Evolutionary conservation across 1,140 invertebrate genomes (phyloP).

Genomic region (Drosophila eugracilis): DNA sequence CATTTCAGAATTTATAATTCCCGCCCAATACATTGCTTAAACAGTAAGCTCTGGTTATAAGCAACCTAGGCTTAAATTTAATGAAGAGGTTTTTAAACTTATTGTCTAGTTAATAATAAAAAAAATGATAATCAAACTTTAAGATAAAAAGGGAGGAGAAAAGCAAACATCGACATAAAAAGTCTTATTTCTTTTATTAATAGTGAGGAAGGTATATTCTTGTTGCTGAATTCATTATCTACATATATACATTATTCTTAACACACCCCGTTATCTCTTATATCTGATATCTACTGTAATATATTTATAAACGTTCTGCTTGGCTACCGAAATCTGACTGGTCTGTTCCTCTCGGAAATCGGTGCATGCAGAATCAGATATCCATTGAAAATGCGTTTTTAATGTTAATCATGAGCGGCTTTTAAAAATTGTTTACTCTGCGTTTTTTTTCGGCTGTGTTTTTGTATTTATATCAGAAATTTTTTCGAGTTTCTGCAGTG

Average conservation of each 20-base stretch:
- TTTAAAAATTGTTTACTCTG: slow-evolving; percentile 39
- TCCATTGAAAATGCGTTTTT: slow-evolving; percentile 68
- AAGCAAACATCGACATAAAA: no score
- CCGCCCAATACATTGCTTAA: slow-evolving; percentile 21
- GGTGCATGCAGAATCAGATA: slow-evolving; percentile 39
- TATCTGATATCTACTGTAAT: slow-evolving; percentile 3
- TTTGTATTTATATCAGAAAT: slow-evolving; percentile 25
- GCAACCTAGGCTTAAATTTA: no score
- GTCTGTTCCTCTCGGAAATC: slow-evolving; percentile 32
- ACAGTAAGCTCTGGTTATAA: slow-evolving; percentile 9
- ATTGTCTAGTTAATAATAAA: no score
- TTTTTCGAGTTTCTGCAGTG: slow-evolving; percentile 36
- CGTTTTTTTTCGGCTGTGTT: slow-evolving; percentile 24
- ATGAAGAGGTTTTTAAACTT: no score
- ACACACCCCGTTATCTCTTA: background rate
- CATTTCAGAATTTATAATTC: slow-evolving; percentile 56
- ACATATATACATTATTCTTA: slow-evolving; percentile 6
- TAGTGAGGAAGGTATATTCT: no score
- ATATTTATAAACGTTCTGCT: slow-evolving; percentile 45
- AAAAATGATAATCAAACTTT: no score
- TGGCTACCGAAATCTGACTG: slow-evolving; percentile 43
- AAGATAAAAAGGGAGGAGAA: no score
- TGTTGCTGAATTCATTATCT: background rate
- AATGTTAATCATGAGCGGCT: slow-evolving; percentile 62
- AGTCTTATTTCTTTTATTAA: no score